Evolutionary conservation across 2,797 vertebrate species (phyloP).

Genomic region (Echeneis naucrates): DNA sequence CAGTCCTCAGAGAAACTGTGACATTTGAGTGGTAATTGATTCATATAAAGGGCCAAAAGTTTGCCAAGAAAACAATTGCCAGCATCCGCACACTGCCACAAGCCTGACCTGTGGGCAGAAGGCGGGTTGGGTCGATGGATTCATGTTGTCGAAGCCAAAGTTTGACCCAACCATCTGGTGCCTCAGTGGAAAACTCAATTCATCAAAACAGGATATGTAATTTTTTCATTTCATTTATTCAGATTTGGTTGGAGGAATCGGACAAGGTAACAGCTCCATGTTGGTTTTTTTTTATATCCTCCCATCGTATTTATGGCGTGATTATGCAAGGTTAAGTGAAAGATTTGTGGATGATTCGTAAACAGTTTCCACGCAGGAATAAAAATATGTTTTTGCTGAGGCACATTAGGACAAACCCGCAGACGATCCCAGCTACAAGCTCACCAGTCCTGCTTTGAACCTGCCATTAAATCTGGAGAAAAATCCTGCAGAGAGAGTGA

Average conservation of each 20-base stretch:
- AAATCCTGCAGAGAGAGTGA: conserved; percentile 14
- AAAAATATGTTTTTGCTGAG: conserved; percentile 18
- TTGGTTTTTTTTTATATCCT: not conserved
- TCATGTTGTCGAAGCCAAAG: not conserved
- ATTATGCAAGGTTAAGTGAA: conserved; percentile 30
- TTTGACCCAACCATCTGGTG: not conserved
- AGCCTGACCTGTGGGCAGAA: not conserved
- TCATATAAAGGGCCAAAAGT: not conserved
- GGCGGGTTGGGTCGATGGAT: not conserved
- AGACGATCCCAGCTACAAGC: conserved; percentile 1
- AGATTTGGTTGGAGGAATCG: no score
- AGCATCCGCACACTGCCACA: not conserved
- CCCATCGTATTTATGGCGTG: conserved; percentile 14
- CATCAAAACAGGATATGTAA: no score
- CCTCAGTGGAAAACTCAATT: not conserved
- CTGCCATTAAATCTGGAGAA: conserved; percentile 28
- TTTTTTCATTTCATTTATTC: not conserved
- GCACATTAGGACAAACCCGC: conserved; percentile 38
- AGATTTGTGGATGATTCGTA: conserved; percentile 29
- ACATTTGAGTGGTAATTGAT: not conserved
- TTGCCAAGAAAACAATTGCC: not conserved
- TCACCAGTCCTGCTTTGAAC: conserved; percentile 24
- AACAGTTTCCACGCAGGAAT: conserved; percentile 12
- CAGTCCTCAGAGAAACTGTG: not conserved
- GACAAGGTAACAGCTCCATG: not conserved